phyloP scores from a whole-genome alignment of 2,113 vertebrate genomes.

The Cyanoderma ruficeps region DNA sequence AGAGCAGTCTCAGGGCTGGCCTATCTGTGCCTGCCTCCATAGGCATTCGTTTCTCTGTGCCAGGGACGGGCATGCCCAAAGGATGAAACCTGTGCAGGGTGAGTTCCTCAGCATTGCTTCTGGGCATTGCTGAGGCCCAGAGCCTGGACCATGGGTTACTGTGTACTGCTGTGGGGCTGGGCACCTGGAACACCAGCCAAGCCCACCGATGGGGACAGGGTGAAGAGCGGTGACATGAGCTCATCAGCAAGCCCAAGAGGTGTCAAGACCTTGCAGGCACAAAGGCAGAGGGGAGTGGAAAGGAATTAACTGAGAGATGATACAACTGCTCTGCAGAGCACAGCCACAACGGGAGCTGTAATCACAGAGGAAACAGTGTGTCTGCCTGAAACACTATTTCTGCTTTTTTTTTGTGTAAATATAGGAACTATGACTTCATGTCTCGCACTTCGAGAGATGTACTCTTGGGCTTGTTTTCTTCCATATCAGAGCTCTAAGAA shows the following conservation, averaged over 20 bases:
- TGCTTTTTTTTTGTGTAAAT: conserved; percentile 55
- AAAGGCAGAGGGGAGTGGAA: not conserved
- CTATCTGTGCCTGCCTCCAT: not conserved
- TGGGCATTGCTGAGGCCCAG: not conserved
- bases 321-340: not conserved
- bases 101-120: not conserved
- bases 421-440: conserved; percentile 26
- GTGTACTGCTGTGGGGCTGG: fast-evolving
- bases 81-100: not conserved
- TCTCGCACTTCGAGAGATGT: not conserved
- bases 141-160: fast-evolving
- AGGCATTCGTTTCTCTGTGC: not conserved
- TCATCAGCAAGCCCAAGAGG: not conserved
- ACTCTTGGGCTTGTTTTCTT: conserved; percentile 12
- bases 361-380: conserved; percentile 43
- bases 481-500: conserved; percentile 52
- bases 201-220: not conserved
- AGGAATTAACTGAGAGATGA: not conserved
- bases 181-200: not conserved
- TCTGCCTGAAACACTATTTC: conserved; percentile 42
- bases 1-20: not conserved
- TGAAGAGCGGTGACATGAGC: fast-evolving
- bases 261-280: not conserved
- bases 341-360: not conserved
- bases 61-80: fast-evolving